Evolutionary conservation across 2,888 invertebrate species (phyloP), one percentile per base, ranked within the genome.

Genomic region (Horisme vitalbata): DNA sequence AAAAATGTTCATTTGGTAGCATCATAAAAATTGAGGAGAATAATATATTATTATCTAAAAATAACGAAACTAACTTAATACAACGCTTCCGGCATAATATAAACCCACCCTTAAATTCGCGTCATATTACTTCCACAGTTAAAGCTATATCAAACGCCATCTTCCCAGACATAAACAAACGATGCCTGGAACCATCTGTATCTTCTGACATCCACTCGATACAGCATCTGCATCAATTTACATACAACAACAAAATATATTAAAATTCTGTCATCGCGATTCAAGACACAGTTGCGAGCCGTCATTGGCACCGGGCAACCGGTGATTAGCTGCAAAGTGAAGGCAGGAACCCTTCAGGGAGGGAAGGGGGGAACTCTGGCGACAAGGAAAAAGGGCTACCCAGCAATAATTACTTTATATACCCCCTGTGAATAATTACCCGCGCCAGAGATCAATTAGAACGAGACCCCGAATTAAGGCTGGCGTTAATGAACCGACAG

Each of bases 361-460:
- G 60, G 61, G 57, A 54, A 63, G 68, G 70, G 75, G 63, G 62
- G 63, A 45, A 55, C 54, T 47, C 51, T 59, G 66, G 73, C 75
- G 83, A 84, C 86, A 86, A 86, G 83, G 88, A 85, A 86, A 87
- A 87, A 86, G 87, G 86, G 86, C 83, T 86, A 79, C 83, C 81
- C 80, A 61, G 77, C 70, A 83, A 87, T 87, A 88, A 87, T 87
- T 86, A 86, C 84, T 83, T 83, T 83, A 83, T 83, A 79, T 83
- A 83, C 81, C 84, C 82, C 81, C 82, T 82, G 85, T 86, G 87
- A 87, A 88, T 87, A 88, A 87, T 88, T 88, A 87, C 84, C 80
- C 74, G 61, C 69, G 76, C 75, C 79, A 74, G 78, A 83, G 79
- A 80, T 86, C 86, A 85, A 86, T 88, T 86, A 84, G 76, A 75